Evolutionary conservation across 2,113 vertebrate species (phyloP), one percentile per base, ranked within the genome.

Genomic region (Lasiurus cinereus): DNA sequence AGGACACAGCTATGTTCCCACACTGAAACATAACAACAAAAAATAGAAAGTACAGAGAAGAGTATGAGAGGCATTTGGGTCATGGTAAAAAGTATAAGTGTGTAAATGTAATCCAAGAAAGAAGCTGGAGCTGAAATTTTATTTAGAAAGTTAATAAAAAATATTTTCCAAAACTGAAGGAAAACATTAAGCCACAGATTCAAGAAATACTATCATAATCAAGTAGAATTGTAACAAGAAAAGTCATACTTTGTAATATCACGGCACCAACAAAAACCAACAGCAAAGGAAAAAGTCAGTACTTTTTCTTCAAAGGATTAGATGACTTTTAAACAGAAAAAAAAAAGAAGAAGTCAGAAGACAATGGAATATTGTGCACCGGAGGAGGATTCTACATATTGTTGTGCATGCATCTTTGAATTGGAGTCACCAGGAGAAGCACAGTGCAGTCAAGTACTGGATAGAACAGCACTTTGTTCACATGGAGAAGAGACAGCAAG

Each of bases 71-170:
- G 46, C 43, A 31, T 48, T 24, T 6, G 29, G 22, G 36, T 82
- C 31, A 39, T 14, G 14, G 4, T 24, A 54, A 69, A 91, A 50
- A 15, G 6, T 48, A 4, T 27, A 54, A 1, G 8, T 3, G 7
- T 69, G 15, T 8, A 19, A 62, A 9, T 59, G 33, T 88, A 74
- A 88, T 88, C 66, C 56, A 90, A 76, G 29, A 90, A 33, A 9
- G 43, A 33, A 83, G 87, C 78, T 21, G 22, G 13, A 54, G 7
- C 11, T 29, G 13, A 69, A 74, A 69, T 69, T 74, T 64, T 24
- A 83, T 19, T 93, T 78, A 59, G 18, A 56, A 93, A 90, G 67
- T 56, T 78, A 72, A 62, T 48, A 48, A 67, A 77, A 50, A 91
- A 88, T 69, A 83, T 1, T 2, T 86, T 59, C 39, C 11, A 29